A percentile compares a stretch with the other conserved stretches of the same genome.
These are phyloP conservation scores for Onychostruthus taczanowskii DNA, from an alignment of 2,113 vertebrate genomes.

Conservation along the genomic window DNA sequence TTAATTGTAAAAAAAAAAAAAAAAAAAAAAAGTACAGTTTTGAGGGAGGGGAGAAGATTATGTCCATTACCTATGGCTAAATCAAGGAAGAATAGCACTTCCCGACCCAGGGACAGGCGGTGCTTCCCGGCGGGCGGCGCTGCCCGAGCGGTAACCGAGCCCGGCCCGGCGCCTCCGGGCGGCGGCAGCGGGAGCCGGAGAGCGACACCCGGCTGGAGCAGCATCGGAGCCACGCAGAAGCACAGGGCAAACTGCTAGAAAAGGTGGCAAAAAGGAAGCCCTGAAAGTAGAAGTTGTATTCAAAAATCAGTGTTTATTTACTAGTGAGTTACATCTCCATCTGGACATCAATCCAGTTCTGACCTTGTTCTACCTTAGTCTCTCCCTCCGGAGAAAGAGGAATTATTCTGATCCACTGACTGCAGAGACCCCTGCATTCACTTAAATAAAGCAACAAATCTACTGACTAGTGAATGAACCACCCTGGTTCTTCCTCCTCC, in stretches of 20 bases:
- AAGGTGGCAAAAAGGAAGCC: not conserved
- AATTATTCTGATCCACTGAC: not conserved
- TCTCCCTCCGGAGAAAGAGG: not conserved
- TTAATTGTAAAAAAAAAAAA: not conserved
- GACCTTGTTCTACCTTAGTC: not conserved
- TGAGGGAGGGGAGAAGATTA: not conserved
- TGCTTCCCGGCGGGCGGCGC: not conserved
- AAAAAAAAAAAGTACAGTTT: not conserved
- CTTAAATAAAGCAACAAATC: not conserved
- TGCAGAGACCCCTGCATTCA: not conserved
- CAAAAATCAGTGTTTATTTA: not conserved
- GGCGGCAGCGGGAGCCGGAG: no score
- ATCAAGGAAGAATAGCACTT: not conserved
- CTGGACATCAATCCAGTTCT: not conserved
- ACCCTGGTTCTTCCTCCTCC: not conserved
- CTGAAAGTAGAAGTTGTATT: not conserved
- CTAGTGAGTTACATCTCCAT: not conserved
- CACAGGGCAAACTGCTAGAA: not conserved
- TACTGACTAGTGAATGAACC: not conserved
- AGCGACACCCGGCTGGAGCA: not conserved
- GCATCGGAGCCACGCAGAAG: no score
- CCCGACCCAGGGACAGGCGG: fast-evolving
- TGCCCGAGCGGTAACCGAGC: not conserved
- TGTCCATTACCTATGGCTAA: not conserved
- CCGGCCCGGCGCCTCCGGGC: not conserved